Evolutionary conservation across 2,113 vertebrate species (phyloP).

Genomic region (Pelmatolapia mariae): DNA sequence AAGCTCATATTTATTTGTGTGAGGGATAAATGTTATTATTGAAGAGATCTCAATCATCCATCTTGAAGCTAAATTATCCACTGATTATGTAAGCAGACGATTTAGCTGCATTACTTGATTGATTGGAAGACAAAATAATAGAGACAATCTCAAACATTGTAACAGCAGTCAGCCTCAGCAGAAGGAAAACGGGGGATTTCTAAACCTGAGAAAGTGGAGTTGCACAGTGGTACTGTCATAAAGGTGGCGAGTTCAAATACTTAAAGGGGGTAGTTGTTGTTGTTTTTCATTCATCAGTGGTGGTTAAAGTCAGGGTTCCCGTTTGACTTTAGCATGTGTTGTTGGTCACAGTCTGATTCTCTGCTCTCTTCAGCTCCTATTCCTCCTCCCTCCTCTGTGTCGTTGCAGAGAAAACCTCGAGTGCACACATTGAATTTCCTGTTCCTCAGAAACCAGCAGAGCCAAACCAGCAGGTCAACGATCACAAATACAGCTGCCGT

Average conservation of each 20-base stretch:
- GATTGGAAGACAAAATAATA: too few relatives aligned
- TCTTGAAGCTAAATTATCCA: neutral
- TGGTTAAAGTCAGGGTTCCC: accelerated
- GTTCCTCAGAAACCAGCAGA: too few relatives aligned
- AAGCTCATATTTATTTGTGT: neutral
- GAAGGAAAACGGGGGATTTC: neutral
- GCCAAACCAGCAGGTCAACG: accelerated
- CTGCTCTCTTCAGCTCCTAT: accelerated
- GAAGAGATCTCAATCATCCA: neutral
- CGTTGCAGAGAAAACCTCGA: neutral
- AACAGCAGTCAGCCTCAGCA: neutral
- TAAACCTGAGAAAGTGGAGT: neutral
- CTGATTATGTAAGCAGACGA: too few relatives aligned
- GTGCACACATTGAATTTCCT: too few relatives aligned
- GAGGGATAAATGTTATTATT: neutral
- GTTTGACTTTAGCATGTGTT: neutral
- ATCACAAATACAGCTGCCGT: too few relatives aligned
- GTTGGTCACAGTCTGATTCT: too few relatives aligned
- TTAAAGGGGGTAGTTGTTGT: neutral
- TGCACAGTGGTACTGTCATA: neutral
- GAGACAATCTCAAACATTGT: neutral
- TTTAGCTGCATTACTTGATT: too few relatives aligned
- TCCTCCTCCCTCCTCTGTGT: neutral
- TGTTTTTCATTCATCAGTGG: accelerated
- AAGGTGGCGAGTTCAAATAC: neutral